These are phyloP conservation scores for Xenops minutus DNA, from an alignment of 2,797 vertebrate species.

Conservation along the genomic window DNA sequence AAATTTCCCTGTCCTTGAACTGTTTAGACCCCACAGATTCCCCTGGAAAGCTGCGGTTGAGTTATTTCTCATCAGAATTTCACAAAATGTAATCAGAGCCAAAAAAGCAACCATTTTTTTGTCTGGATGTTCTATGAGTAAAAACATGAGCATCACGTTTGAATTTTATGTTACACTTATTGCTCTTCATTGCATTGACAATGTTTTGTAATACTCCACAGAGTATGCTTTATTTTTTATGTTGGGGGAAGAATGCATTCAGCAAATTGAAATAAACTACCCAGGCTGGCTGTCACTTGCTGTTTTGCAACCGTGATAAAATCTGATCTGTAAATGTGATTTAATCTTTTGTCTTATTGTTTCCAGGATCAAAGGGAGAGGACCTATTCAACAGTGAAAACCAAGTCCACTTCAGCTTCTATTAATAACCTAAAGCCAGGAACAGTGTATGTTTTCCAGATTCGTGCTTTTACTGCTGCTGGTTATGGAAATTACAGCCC, in stretches of 20 bases:
- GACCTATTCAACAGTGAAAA: conserved; percentile 94
- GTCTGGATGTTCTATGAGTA: conserved; percentile 50
- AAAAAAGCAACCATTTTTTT: conserved; percentile 39
- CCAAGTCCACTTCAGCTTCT: conserved; percentile 91
- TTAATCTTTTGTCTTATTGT: conserved; percentile 40
- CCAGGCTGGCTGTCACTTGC: conserved; percentile 37
- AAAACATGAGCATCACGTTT: conserved; percentile 46
- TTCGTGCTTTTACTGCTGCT: conserved; percentile 94
- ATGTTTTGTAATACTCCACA: conserved; percentile 30
- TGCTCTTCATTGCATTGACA: conserved; percentile 27
- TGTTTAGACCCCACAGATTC: background rate
- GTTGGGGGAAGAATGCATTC: background rate
- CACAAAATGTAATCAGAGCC: background rate
- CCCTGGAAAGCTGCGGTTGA: background rate
- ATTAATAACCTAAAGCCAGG: conserved; percentile 96
- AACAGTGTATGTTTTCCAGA: conserved; percentile 97
- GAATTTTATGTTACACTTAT: conserved; percentile 64
- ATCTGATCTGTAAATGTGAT: conserved; percentile 52
- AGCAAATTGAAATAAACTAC: conserved; percentile 61
- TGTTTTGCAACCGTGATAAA: conserved; percentile 45
- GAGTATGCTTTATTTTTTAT: conserved; percentile 15
- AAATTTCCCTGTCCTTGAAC: background rate
- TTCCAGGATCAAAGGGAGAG: conserved; percentile 94
- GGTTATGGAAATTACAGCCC: conserved; percentile 95
- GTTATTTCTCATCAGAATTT: background rate